These are phyloP conservation scores for Macrostomum lignano DNA, from an alignment of 1,140 invertebrate species.

Conservation along the genomic window DNA sequence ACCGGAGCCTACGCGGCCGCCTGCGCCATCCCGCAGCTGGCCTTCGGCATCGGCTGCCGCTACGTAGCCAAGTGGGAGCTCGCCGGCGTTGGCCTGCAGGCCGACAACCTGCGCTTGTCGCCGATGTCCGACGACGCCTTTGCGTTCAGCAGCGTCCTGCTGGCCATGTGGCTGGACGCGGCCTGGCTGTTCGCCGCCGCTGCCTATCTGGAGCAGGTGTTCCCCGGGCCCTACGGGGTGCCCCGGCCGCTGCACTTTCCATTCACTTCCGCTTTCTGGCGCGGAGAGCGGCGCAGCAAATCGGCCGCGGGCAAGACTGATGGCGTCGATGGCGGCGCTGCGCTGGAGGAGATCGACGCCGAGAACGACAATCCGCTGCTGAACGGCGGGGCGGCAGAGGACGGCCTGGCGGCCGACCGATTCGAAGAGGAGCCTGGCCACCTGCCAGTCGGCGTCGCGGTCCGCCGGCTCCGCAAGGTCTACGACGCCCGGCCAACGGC, in stretches of 20 bases:
- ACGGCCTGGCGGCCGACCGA: too few relatives aligned
- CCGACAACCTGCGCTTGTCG: conserved; percentile 5
- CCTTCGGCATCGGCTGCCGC: background rate
- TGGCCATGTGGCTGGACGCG: conserved; percentile 32
- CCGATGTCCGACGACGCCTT: conserved; percentile 15
- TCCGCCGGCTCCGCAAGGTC: conserved; percentile 35
- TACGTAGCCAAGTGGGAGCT: conserved; percentile 1
- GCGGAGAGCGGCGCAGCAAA: conserved; percentile 23
- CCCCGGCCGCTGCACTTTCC: conserved; percentile 30
- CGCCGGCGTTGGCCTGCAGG: background rate
- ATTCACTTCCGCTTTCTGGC: conserved; percentile 32
- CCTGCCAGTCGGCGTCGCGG: conserved; percentile 34
- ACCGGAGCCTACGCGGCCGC: background rate
- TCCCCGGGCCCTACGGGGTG: conserved; percentile 34
- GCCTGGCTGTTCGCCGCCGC: conserved; percentile 28
- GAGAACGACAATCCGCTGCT: too few relatives aligned
- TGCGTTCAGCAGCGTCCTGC: conserved; percentile 31
- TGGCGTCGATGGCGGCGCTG: too few relatives aligned
- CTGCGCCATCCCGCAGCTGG: background rate
- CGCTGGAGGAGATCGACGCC: too few relatives aligned
- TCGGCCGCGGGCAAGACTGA: conserved; percentile 9
- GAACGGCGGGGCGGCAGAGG: too few relatives aligned
- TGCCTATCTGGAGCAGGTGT: conserved; percentile 37
- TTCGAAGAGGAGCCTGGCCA: conserved; percentile 34
- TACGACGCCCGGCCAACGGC: too few relatives aligned